These are phyloP conservation scores for Pheucticus melanocephalus DNA, from an alignment of 2,113 vertebrate genomes.

Conservation along the genomic window DNA sequence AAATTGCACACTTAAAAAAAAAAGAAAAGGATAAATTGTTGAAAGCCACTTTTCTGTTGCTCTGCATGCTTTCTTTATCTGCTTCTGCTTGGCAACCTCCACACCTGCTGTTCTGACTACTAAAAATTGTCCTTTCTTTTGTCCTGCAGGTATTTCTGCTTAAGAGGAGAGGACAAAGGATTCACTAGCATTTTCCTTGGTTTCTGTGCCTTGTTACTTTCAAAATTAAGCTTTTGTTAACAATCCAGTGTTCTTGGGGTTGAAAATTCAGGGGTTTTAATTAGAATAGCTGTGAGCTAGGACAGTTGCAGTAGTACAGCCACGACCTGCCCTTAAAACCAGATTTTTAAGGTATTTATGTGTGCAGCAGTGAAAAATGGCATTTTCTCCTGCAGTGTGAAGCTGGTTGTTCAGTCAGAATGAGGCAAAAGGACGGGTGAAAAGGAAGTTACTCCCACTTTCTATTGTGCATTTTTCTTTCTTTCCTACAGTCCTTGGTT, in stretches of 20 bases:
- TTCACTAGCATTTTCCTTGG: neutral
- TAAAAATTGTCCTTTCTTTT: conserved; percentile 35
- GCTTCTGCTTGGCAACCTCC: conserved; percentile 31
- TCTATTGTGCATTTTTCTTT: neutral
- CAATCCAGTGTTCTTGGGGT: neutral
- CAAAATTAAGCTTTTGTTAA: neutral
- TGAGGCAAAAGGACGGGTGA: neutral
- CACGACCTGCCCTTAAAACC: neutral
- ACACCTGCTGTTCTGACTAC: conserved; percentile 33
- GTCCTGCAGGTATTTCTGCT: neutral
- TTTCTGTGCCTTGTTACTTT: neutral
- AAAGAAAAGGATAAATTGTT: neutral
- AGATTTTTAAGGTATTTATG: neutral
- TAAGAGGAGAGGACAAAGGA: neutral
- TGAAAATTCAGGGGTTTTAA: neutral
- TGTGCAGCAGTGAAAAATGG: neutral
- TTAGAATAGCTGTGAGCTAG: neutral
- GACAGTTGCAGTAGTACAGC: neutral
- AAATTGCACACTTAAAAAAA: neutral
- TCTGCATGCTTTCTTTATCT: conserved; percentile 4
- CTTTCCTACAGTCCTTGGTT: neutral
- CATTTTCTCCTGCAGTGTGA: neutral
- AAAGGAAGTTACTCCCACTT: neutral
- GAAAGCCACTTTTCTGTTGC: neutral
- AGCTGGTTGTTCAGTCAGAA: neutral